phyloP scores from a whole-genome alignment of 2,888 invertebrate genomes.

The Labia minor region DNA sequence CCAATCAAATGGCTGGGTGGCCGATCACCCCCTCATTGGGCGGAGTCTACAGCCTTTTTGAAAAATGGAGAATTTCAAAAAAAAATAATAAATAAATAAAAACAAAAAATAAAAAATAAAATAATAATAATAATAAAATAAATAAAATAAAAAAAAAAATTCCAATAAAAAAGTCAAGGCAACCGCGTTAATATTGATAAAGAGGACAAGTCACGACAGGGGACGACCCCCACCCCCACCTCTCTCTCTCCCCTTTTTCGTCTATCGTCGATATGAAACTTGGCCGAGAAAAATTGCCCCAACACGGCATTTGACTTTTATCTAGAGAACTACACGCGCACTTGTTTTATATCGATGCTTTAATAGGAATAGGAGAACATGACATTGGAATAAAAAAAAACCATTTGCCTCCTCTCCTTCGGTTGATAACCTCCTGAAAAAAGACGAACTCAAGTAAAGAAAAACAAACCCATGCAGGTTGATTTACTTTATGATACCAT shows the following conservation, averaged over 20 bases:
- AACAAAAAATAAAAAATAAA: not conserved
- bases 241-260: no score
- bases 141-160: no score
- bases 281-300: not conserved
- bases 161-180: no score
- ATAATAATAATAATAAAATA: no score
- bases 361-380: not conserved
- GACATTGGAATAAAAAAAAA: not conserved
- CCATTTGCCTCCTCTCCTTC: no score
- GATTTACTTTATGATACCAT: no score
- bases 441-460: no score
- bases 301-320: not conserved
- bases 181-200: not conserved
- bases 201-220: not conserved
- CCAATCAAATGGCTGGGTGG: not conserved
- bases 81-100: no score
- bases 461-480: no score
- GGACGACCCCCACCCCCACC: no score
- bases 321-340: not conserved
- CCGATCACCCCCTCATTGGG: not conserved
- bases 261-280: constrained; percentile 4
- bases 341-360: not conserved
- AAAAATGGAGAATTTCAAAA: not conserved
- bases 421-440: no score
- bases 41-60: not conserved